phyloP scores from a whole-genome alignment of 2,113 vertebrate species.

The Barbus barbus region DNA sequence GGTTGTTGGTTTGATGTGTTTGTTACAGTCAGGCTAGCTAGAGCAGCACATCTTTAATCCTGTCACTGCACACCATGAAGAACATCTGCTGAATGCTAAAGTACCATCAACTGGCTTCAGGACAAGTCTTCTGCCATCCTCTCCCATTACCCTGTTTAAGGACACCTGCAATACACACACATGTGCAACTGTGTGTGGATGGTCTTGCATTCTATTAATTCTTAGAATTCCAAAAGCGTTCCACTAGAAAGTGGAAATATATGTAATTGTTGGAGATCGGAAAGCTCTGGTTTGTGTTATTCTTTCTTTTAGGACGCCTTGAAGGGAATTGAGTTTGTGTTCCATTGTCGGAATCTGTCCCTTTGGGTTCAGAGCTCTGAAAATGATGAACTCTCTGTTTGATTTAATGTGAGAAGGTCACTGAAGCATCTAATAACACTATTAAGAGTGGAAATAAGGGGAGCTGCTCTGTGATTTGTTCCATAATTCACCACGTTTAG shows the following conservation, averaged over 20 bases:
- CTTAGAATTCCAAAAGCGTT: not conserved
- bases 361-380: constrained; percentile 41
- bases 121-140: constrained; percentile 11
- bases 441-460: constrained; percentile 30
- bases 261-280: constrained; percentile 30
- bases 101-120: not conserved
- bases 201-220: not conserved
- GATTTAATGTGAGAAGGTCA: constrained; percentile 45
- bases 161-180: not conserved
- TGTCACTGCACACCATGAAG: constrained; percentile 37
- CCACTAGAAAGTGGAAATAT: constrained; percentile 30
- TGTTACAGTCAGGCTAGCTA: not conserved
- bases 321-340: constrained; percentile 23
- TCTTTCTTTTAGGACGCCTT: constrained; percentile 1
- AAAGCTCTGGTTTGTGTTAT: not conserved
- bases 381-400: constrained; percentile 56
- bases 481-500: constrained; percentile 25
- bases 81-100: constrained; percentile 42
- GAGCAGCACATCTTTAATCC: constrained; percentile 44
- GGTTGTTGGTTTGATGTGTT: constrained; percentile 24
- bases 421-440: constrained; percentile 48
- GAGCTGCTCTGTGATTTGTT: constrained; percentile 26
- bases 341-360: constrained; percentile 33
- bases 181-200: not conserved
- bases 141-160: not conserved